Percentiles rank a stretch among this genome's conserved stretches.
phyloP scores from a whole-genome alignment of 1,140 invertebrate species.

The Bombus vancouverensis region DNA sequence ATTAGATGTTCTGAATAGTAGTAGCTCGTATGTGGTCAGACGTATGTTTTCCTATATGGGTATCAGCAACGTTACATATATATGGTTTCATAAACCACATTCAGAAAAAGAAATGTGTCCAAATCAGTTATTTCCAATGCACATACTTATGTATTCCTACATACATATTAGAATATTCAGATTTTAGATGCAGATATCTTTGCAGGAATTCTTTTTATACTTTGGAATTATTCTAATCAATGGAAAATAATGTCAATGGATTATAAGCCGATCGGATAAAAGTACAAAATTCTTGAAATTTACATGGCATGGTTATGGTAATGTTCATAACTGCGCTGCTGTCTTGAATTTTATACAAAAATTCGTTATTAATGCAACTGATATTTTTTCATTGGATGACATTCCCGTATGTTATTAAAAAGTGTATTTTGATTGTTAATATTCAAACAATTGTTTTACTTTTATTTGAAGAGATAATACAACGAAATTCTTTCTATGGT shows the following conservation, averaged over 20 bases:
- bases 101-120: not conserved
- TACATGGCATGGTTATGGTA: not conserved
- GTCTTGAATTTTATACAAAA: not conserved
- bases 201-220: not conserved
- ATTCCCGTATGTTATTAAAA: not conserved
- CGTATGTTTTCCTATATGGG: not conserved
- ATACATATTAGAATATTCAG: too few species aligned
- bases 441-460: too few species aligned
- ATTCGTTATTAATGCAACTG: not conserved
- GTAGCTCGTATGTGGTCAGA: not conserved
- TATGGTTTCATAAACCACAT: not conserved
- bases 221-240: not conserved
- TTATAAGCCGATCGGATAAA: not conserved
- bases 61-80: not conserved
- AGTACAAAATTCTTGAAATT: not conserved
- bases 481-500: too few species aligned
- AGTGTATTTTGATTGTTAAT: not conserved
- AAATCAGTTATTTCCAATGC: not conserved
- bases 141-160: not conserved
- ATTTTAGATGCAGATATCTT: not conserved
- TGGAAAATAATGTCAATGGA: not conserved
- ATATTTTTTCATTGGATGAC: too few species aligned
- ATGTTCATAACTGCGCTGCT: too few species aligned
- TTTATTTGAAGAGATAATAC: too few species aligned
- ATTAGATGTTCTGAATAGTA: not conserved